phyloP scores from a whole-genome alignment of 2,113 vertebrate species.

The Anarhynchus alexandrinus region DNA sequence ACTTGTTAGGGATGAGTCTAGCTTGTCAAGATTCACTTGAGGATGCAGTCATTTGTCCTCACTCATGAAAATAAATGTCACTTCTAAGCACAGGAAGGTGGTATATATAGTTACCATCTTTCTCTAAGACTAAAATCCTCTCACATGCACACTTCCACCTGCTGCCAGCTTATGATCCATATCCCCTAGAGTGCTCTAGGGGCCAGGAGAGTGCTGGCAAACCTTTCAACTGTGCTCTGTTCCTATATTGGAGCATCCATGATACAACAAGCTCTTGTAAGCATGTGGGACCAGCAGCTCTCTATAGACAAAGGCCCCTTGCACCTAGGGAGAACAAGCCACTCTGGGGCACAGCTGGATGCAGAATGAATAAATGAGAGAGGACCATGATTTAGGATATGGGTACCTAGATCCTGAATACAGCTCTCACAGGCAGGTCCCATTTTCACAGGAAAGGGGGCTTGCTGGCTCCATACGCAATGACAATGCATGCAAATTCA shows the following conservation, averaged over 20 bases:
- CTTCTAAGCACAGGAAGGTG: constrained; percentile 40
- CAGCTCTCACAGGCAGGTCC: background rate
- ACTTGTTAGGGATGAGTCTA: constrained; percentile 61
- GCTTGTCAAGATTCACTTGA: constrained; percentile 63
- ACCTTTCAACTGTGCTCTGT: background rate
- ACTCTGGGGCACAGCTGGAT: background rate
- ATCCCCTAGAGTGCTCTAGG: background rate
- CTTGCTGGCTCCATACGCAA: background rate
- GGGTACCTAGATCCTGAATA: background rate
- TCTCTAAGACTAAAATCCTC: constrained; percentile 18
- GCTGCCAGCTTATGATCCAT: constrained; percentile 2
- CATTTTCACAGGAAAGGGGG: background rate
- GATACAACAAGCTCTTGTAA: background rate
- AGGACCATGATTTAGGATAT: background rate
- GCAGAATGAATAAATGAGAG: background rate
- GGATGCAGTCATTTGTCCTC: constrained; percentile 64
- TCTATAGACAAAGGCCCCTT: background rate
- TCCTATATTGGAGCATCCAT: background rate
- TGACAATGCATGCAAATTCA: background rate
- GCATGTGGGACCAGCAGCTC: background rate
- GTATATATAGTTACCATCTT: constrained; percentile 35
- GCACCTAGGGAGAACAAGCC: background rate
- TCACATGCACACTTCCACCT: background rate
- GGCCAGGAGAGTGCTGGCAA: background rate
- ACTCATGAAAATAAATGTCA: constrained; percentile 64